These are phyloP conservation scores for Oreochromis aureus DNA, from an alignment of 2,113 vertebrate species.

Conservation along the genomic window DNA sequence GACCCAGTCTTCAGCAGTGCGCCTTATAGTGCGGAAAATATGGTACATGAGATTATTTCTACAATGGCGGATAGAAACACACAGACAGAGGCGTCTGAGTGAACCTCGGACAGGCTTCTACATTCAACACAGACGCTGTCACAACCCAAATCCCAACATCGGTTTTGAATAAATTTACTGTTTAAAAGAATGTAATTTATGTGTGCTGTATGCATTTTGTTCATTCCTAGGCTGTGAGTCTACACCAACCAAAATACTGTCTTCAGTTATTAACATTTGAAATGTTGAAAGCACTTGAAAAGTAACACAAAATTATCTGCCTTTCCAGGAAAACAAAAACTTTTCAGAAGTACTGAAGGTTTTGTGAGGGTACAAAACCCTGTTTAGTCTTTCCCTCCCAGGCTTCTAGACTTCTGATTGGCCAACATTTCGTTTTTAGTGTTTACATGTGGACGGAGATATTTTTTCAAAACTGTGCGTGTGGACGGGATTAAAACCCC, in stretches of 20 bases:
- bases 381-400: background rate
- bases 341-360: background rate
- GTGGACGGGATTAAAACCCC: rapidly evolving
- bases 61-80: rapidly evolving
- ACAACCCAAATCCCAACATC: background rate
- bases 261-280: background rate
- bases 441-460: rapidly evolving
- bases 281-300: rapidly evolving
- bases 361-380: rapidly evolving
- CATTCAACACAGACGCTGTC: background rate
- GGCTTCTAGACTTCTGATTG: background rate
- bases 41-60: background rate
- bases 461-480: background rate
- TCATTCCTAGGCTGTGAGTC: background rate
- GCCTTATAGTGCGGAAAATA: too few relatives aligned
- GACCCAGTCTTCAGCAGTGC: too few relatives aligned
- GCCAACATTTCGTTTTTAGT: rapidly evolving
- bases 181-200: background rate
- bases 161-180: too few relatives aligned
- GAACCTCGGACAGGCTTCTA: background rate
- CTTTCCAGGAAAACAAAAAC: background rate
- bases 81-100: background rate
- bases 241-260: background rate
- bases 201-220: background rate
- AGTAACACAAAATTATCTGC: rapidly evolving